phyloP scores from a whole-genome alignment of 2,797 vertebrate genomes.

The Molothrus ater region DNA sequence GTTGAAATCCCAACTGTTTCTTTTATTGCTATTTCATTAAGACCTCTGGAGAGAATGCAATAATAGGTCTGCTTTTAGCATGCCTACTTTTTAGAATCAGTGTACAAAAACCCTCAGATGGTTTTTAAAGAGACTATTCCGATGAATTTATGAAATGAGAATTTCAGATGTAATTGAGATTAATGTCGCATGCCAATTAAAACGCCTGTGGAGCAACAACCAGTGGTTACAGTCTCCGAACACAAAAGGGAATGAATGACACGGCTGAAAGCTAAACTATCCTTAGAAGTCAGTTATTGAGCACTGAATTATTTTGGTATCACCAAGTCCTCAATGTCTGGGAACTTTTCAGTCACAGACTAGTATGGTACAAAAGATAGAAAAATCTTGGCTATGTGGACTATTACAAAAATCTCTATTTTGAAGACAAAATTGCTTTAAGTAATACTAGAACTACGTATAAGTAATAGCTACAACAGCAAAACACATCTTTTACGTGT shows the following conservation, averaged over 20 bases:
- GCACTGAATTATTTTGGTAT: not conserved
- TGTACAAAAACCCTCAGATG: not conserved
- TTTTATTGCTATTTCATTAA: constrained; percentile 56
- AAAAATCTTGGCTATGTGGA: not conserved
- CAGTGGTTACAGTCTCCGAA: not conserved
- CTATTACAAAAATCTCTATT: not conserved
- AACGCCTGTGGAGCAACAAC: not conserved
- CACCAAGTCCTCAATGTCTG: not conserved
- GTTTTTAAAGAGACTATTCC: not conserved
- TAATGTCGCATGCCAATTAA: not conserved
- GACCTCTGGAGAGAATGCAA: constrained; percentile 40
- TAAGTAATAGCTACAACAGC: not conserved
- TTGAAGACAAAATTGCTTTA: not conserved
- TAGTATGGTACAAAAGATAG: not conserved
- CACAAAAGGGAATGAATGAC: not conserved
- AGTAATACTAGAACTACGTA: not conserved
- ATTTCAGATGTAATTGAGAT: not conserved
- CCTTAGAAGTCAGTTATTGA: not conserved
- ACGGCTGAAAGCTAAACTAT: not conserved
- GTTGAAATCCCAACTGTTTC: constrained; percentile 6
- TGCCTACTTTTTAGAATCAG: not conserved
- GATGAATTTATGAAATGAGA: not conserved
- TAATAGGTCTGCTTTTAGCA: not conserved
- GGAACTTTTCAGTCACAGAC: not conserved
- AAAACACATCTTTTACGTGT: not conserved